Evolutionary conservation across 1,140 invertebrate species (phyloP).

Genomic region (Drosophila sp.): DNA sequence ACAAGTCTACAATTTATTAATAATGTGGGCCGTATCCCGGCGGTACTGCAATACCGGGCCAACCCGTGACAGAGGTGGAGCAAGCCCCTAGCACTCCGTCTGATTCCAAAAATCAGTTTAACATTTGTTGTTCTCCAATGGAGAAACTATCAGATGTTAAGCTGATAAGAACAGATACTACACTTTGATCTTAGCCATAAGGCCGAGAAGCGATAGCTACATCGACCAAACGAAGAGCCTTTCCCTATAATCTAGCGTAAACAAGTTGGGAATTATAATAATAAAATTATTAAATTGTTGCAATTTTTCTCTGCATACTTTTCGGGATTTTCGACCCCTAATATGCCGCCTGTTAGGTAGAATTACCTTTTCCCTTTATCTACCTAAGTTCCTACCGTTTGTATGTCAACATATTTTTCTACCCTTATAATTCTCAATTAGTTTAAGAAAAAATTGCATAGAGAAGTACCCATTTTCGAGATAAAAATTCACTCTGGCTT

Average conservation of each 20-base stretch:
- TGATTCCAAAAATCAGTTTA: constrained; percentile 49
- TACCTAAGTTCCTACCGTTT: neutral
- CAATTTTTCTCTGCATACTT: too few relatives aligned
- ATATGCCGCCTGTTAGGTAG: neutral
- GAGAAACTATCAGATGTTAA: constrained; percentile 85
- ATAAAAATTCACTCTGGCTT: constrained; percentile 59
- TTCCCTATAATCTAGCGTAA: neutral
- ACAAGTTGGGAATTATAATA: neutral
- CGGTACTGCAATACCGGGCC: constrained; percentile 85
- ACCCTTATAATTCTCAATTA: constrained; percentile 35
- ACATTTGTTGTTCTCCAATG: constrained; percentile 58
- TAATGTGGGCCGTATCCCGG: constrained; percentile 39
- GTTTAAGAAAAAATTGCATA: neutral
- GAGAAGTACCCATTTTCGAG: neutral
- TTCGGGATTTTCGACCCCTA: too few relatives aligned
- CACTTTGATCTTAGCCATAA: constrained; percentile 84
- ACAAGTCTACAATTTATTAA: neutral
- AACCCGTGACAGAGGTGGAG: constrained; percentile 57
- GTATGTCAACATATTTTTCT: neutral
- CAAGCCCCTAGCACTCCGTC: constrained; percentile 55
- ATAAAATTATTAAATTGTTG: too few relatives aligned
- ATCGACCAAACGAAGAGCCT: too few relatives aligned
- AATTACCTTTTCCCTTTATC: too few relatives aligned
- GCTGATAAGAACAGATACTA: constrained; percentile 87
- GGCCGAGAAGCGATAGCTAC: constrained; percentile 56